phyloP scores from a whole-genome alignment of 2,888 invertebrate species.

The Cecidostiba fungosa region DNA sequence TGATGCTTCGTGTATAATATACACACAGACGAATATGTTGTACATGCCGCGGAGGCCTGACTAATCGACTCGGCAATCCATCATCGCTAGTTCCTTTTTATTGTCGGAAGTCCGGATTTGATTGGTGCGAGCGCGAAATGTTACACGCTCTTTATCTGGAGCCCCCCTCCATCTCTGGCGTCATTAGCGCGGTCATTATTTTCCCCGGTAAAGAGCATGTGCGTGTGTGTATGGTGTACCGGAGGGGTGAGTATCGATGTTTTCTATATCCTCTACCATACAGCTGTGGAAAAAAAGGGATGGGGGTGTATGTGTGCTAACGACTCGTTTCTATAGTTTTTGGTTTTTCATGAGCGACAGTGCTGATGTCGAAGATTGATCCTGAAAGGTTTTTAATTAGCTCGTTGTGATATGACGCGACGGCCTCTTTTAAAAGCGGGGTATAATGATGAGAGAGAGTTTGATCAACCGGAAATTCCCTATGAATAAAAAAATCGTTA shows the following conservation, averaged over 20 bases:
- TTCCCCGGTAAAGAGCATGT: not conserved
- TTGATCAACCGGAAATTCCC: too few species aligned
- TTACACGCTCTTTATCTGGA: conserved; percentile 38
- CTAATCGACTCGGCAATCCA: conserved; percentile 60
- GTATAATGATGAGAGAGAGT: too few species aligned
- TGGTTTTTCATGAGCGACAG: not conserved
- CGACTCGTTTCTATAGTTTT: not conserved
- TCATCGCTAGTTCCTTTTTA: conserved; percentile 53
- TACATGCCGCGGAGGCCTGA: not conserved
- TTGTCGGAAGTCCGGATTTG: conserved; percentile 44
- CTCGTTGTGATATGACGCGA: not conserved
- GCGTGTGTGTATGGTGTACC: not conserved
- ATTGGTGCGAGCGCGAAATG: conserved; percentile 27
- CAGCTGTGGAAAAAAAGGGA: not conserved
- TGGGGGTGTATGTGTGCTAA: not conserved
- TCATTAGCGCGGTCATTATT: conserved; percentile 39
- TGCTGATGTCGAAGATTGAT: not conserved
- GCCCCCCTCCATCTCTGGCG: not conserved
- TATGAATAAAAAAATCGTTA: too few species aligned
- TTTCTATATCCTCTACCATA: not conserved
- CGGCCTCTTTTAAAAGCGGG: not conserved
- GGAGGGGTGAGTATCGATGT: not conserved
- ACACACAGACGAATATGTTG: not conserved
- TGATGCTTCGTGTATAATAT: not conserved
- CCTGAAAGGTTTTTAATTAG: not conserved